Evolutionary conservation across 2,797 vertebrate genomes (phyloP).

Genomic region (Streptopelia turtur): DNA sequence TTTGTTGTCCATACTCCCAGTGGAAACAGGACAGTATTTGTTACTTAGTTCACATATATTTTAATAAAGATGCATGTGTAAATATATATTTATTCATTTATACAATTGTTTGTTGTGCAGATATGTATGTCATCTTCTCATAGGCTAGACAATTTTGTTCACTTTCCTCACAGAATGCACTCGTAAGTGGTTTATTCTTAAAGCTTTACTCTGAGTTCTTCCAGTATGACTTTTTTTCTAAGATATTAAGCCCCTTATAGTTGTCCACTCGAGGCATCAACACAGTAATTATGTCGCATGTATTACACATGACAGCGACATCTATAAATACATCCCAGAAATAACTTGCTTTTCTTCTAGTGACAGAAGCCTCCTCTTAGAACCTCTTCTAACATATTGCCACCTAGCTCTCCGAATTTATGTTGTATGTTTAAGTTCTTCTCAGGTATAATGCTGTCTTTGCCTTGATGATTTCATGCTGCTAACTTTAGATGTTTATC

Average conservation of each 20-base stretch:
- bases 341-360: background rate
- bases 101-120: background rate
- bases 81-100: background rate
- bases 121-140: background rate
- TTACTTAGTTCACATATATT: background rate
- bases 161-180: background rate
- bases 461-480: background rate
- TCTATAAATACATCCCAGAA: background rate
- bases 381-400: background rate
- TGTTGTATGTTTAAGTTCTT: background rate
- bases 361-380: background rate
- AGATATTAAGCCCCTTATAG: background rate
- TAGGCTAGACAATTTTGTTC: background rate
- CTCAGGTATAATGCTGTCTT: background rate
- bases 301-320: background rate
- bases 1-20: background rate
- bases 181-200: background rate
- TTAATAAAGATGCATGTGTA: background rate
- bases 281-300: background rate
- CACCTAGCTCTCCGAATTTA: background rate
- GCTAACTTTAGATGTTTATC: background rate
- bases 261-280: background rate
- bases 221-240: background rate
- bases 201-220: background rate
- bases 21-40: background rate